phyloP scores from a whole-genome alignment of 2,113 vertebrate species.

The Polypterus bichir region DNA sequence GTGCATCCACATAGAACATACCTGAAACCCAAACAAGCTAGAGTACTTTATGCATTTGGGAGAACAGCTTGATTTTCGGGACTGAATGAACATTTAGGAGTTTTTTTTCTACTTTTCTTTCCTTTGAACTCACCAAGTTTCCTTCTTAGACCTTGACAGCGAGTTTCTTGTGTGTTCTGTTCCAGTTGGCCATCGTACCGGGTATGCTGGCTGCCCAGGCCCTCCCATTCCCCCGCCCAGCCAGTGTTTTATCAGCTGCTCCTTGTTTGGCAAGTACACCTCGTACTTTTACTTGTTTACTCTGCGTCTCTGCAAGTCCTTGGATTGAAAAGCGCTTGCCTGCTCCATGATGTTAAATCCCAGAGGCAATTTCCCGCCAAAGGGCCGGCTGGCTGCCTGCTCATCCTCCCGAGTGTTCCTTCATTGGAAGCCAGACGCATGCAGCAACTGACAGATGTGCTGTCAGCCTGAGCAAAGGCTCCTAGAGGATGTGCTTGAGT shows the following conservation, averaged over 20 bases:
- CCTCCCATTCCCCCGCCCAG: too few species aligned
- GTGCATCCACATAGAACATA: too few species aligned
- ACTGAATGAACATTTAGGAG: too few species aligned
- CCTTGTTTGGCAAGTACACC: not conserved
- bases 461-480: conserved; percentile 32
- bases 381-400: not conserved
- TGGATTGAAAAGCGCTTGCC: not conserved
- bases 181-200: too few species aligned
- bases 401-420: conserved; percentile 26
- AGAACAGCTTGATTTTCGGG: too few species aligned
- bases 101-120: too few species aligned
- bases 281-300: not conserved
- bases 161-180: too few species aligned
- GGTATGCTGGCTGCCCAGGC: too few species aligned
- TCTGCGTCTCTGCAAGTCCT: not conserved
- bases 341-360: not conserved
- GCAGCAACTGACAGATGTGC: conserved; percentile 35
- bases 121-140: too few species aligned
- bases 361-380: conserved; percentile 18
- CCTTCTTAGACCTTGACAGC: too few species aligned
- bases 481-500: conserved; percentile 37
- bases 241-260: not conserved
- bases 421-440: conserved; percentile 26
- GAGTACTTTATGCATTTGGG: too few species aligned
- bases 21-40: too few species aligned